phyloP scores from a whole-genome alignment of 1,140 invertebrate genomes.

The Trichoplusia ni region DNA sequence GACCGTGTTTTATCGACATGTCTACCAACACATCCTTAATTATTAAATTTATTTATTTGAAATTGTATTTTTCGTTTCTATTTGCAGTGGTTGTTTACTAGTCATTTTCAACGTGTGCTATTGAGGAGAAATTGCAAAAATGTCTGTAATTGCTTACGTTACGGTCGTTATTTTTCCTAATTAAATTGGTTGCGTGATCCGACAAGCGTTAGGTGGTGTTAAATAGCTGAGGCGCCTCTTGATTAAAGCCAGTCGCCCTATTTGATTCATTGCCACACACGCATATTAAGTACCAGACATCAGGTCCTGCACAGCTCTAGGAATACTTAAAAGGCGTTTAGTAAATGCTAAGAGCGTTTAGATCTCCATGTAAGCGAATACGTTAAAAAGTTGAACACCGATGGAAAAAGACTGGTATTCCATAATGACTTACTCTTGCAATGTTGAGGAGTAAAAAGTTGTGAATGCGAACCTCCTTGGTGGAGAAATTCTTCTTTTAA shows the following conservation, averaged over 20 bases:
- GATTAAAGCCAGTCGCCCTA: slow-evolving; percentile 14
- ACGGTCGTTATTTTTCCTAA: slow-evolving; percentile 10
- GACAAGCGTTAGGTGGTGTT: slow-evolving; percentile 6
- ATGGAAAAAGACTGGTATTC: slow-evolving; percentile 9
- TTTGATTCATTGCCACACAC: slow-evolving; percentile 9
- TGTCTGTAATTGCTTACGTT: background rate
- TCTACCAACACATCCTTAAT: slow-evolving; percentile 61
- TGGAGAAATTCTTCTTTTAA: too few relatives aligned
- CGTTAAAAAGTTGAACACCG: slow-evolving; percentile 1
- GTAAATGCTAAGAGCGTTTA: background rate
- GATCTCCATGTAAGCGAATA: background rate
- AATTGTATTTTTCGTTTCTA: background rate
- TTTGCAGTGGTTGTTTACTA: background rate
- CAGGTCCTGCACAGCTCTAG: background rate
- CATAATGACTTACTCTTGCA: slow-evolving; percentile 12
- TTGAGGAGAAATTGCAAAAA: slow-evolving; percentile 15
- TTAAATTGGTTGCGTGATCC: slow-evolving; percentile 18
- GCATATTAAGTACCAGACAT: slow-evolving; percentile 1
- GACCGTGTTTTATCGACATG: slow-evolving; percentile 64
- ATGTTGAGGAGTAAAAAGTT: background rate
- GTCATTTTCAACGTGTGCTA: background rate
- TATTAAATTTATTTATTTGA: slow-evolving; percentile 47
- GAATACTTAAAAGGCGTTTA: slow-evolving; percentile 22
- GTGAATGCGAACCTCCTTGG: background rate
- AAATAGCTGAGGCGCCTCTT: slow-evolving; percentile 13